Base-by-base conservation (phyloP, 64 coral and sea anemone species). In the Acropora yongei region DNA sequence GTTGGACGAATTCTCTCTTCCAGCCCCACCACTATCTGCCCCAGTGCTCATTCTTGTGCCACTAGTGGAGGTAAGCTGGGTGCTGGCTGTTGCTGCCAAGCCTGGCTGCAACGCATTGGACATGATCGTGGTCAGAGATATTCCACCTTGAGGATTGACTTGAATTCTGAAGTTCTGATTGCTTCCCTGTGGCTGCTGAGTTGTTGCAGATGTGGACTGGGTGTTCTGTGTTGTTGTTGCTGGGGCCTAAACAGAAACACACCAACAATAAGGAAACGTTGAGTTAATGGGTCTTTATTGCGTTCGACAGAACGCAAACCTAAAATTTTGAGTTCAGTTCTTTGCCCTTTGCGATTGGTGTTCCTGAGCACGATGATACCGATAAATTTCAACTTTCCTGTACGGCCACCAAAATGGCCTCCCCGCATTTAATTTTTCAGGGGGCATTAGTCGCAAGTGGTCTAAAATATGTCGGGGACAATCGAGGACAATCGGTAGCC, bases 121-220 rank as follows among this genome's bases (percentile, higher is more conserved):
- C 80, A 92, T 82, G 6, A 89, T 90, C 16, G 82, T 94, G 18
- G 92, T 94, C 46, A 97, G 68, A 60, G 88, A 72, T 61, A 93
- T 96, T 55, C 84, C 85, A 83, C 88, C 89, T 17, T 95, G 93
- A 17, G 93, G 93, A 78, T 95, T 91, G 10, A 90, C 93, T 82
- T 90, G 89, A 41, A 91, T 89, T 20, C 80, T 86, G 2, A 94
- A 89, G 79, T 75, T 68, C 57, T 84, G 73, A 39, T 83, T 89
- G 68, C 79, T 68, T 1, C 93, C 86, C 39, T 77, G 66, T 47
- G 88, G 86, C 45, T 72, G 66, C 69, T 71, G 68, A 47, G 68
- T 16, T 11, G 71, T 57, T 80, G 50, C 85, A 10, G 75, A 2
- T 53, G 86, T 45, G 86, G 74, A 44, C 18, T 78, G 58, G 18